These are phyloP conservation scores for Cassiopea xamachana DNA, from an alignment of 30 jellyfish, hydroid and myxozoan genomes.

Conservation along the genomic window DNA sequence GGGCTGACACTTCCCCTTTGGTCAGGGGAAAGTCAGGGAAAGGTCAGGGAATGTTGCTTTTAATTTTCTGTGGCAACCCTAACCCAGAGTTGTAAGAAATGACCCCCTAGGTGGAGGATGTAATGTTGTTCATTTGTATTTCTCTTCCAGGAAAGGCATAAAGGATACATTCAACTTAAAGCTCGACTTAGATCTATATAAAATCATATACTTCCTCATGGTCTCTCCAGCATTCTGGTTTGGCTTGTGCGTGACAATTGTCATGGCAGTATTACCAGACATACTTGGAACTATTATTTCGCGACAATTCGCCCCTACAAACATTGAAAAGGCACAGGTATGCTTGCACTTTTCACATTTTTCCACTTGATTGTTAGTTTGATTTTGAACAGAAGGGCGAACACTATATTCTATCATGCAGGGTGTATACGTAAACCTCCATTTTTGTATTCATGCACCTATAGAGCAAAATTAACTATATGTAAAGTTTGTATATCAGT, in stretches of 20 bases:
- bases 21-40: no score
- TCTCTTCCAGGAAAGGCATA: conserved; percentile 67
- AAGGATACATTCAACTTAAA: conserved; percentile 67
- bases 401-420: background rate
- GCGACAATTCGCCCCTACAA: conserved; percentile 64
- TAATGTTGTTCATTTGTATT: background rate
- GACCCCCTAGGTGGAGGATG: no score
- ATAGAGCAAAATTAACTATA: no score
- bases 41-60: no score
- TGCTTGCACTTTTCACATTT: background rate
- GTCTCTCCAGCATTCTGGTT: conserved; percentile 70
- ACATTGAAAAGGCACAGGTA: conserved; percentile 75
- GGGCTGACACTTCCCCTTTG: no score
- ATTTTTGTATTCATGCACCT: no score
- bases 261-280: conserved; percentile 75
- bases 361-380: background rate
- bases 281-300: conserved; percentile 44
- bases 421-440: no score
- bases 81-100: no score
- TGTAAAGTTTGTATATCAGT: no score
- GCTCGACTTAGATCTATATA: conserved; percentile 78
- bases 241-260: conserved; percentile 41
- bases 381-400: background rate
- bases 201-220: conserved; percentile 69
- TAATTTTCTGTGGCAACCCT: no score